phyloP scores from a whole-genome alignment of 2,113 vertebrate species.

The Leiothrix lutea region DNA sequence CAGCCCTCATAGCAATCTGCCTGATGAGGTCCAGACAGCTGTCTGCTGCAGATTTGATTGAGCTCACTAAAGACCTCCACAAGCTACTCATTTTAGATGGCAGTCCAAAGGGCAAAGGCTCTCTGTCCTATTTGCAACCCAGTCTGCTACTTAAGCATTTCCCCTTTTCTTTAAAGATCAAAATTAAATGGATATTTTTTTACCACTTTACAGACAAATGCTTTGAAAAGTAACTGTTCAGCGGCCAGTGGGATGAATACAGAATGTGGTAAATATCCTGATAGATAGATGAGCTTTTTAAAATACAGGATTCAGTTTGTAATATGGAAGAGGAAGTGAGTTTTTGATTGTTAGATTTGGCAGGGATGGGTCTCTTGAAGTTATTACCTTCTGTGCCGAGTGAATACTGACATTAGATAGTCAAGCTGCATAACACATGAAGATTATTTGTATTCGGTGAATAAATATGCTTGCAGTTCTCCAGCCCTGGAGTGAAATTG shows the following conservation, averaged over 20 bases:
- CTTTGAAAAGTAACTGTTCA: not conserved
- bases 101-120: not conserved
- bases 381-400: not conserved
- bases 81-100: not conserved
- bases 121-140: not conserved
- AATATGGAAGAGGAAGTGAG: not conserved
- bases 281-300: not conserved
- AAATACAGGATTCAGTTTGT: not conserved
- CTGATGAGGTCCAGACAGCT: not conserved
- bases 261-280: not conserved
- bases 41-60: not conserved
- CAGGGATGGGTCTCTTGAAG: not conserved
- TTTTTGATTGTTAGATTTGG: not conserved
- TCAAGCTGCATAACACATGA: not conserved
- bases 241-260: not conserved
- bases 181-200: constrained; percentile 27
- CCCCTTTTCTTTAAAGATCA: not conserved
- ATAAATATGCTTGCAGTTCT: not conserved
- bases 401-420: constrained; percentile 1
- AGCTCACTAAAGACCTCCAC: not conserved
- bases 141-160: not conserved
- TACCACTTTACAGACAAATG: not conserved
- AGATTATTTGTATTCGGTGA: constrained; percentile 50
- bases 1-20: not conserved
- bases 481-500: not conserved